Percentiles rank a stretch among this genome's conserved stretches.
Evolutionary conservation across 2,888 invertebrate species (phyloP).

Genomic region (Torymus auratus): DNA sequence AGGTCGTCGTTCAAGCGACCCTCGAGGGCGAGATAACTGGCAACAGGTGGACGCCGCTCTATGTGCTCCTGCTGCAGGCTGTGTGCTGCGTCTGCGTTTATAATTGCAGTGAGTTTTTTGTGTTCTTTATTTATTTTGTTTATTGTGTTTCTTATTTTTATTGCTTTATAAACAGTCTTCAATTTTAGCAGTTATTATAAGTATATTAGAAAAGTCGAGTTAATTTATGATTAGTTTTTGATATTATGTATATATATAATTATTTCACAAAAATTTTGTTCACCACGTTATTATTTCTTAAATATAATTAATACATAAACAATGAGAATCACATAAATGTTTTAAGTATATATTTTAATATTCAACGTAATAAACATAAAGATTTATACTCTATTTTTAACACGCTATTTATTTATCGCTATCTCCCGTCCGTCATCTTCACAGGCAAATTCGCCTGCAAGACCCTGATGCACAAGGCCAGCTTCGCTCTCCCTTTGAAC

Average conservation of each 20-base stretch:
- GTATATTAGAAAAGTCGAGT: too few relatives aligned
- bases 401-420: not conserved
- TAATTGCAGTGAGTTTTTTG: slow-evolving; percentile 76
- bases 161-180: not conserved
- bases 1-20: not conserved
- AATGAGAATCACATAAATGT: too few relatives aligned
- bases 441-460: slow-evolving; percentile 90
- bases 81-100: slow-evolving; percentile 83
- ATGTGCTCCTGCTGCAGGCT: slow-evolving; percentile 83
- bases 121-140: not conserved
- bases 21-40: not conserved
- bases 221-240: too few relatives aligned
- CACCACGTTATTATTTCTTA: too few relatives aligned
- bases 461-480: slow-evolving; percentile 91
- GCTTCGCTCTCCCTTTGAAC: slow-evolving; percentile 90
- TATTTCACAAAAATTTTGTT: too few relatives aligned
- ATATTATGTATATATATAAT: too few relatives aligned
- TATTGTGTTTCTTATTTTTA: not conserved
- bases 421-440: slow-evolving; percentile 34
- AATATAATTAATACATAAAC: too few relatives aligned
- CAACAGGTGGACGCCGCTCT: slow-evolving; percentile 75
- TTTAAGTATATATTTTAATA: too few relatives aligned
- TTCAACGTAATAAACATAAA: too few relatives aligned
- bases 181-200: too few relatives aligned
- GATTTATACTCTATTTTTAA: too few relatives aligned